Conservation (phyloP, 1,140 invertebrate genomes). For the Hypothenemus hampei region DNA sequence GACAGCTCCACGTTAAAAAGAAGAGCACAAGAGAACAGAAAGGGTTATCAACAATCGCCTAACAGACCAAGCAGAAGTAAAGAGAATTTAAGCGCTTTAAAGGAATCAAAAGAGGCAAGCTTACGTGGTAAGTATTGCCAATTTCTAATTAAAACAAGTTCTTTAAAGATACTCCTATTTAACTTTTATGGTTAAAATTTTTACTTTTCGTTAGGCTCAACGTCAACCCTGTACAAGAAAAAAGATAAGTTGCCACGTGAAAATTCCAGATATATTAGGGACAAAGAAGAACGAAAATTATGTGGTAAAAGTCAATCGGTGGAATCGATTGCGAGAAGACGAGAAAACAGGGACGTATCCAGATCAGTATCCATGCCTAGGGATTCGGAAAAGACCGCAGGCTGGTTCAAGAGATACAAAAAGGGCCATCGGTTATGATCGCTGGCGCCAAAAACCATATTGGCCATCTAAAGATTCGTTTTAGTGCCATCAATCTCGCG, state of each 20-base stretch:
- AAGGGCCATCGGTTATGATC: no score
- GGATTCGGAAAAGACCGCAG: conserved; percentile 62
- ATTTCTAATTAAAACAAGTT: background rate
- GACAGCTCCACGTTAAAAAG: conserved; percentile 42
- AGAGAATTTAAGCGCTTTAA: conserved; percentile 35
- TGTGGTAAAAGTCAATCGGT: conserved; percentile 55
- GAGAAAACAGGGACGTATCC: conserved; percentile 46
- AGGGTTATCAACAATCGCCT: conserved; percentile 33
- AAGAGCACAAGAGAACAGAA: conserved; percentile 41
- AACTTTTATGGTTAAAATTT: background rate
- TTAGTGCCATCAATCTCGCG: no score
- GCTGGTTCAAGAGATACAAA: conserved; percentile 62
- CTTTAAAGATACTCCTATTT: no score
- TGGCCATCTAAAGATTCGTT: no score
- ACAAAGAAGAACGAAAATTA: conserved; percentile 50
- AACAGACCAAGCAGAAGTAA: conserved; percentile 36
- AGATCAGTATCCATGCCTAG: conserved; percentile 65
- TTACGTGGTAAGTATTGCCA: conserved; percentile 20
- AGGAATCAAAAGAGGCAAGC: conserved; percentile 33
- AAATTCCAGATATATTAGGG: conserved; percentile 47
- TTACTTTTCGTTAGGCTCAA: conserved; percentile 35
- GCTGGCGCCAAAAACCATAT: background rate
- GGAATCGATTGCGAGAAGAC: conserved; percentile 53
- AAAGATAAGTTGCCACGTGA: conserved; percentile 45
- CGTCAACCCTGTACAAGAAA: conserved; percentile 41